Evolutionary conservation across 2,888 invertebrate species (phyloP).

Genomic region (Tenthredo scrophulariae): DNA sequence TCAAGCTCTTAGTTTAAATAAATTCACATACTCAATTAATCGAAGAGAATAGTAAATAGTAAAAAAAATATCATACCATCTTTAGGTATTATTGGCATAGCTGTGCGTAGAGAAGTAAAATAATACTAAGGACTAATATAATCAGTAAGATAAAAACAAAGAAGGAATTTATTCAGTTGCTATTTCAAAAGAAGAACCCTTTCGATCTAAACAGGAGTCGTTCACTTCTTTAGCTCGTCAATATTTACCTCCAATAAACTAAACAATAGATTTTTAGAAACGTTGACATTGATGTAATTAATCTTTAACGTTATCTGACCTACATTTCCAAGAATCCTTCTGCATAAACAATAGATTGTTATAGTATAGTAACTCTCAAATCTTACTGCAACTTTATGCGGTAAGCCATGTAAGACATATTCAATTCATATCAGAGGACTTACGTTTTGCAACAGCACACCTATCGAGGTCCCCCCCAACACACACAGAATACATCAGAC

Average conservation of each 20-base stretch:
- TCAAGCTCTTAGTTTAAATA: neutral
- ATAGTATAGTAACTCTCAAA: neutral
- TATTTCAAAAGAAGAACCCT: slow-evolving; percentile 12
- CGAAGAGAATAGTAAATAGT: neutral
- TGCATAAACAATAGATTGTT: too few relatives aligned
- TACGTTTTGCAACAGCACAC: slow-evolving; percentile 39
- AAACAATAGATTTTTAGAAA: slow-evolving; percentile 11
- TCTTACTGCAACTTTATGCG: neutral
- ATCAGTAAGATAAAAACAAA: neutral
- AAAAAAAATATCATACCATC: slow-evolving; percentile 11
- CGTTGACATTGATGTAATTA: too few relatives aligned
- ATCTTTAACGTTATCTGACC: too few relatives aligned
- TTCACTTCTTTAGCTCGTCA: slow-evolving; percentile 2
- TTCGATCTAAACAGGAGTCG: neutral
- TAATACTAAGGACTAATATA: neutral
- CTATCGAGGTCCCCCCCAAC: slow-evolving; percentile 41
- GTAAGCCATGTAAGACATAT: neutral
- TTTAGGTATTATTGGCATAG: slow-evolving; percentile 9
- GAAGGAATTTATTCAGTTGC: slow-evolving; percentile 16
- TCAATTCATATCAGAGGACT: slow-evolving; percentile 39
- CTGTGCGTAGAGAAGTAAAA: slow-evolving; percentile 32
- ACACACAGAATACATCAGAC: slow-evolving; percentile 42
- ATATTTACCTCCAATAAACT: neutral
- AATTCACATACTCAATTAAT: neutral
- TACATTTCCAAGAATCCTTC: too few relatives aligned